These are phyloP conservation scores for Shinisaurus crocodilurus DNA, from an alignment of 2,113 vertebrate species.

Conservation along the genomic window DNA sequence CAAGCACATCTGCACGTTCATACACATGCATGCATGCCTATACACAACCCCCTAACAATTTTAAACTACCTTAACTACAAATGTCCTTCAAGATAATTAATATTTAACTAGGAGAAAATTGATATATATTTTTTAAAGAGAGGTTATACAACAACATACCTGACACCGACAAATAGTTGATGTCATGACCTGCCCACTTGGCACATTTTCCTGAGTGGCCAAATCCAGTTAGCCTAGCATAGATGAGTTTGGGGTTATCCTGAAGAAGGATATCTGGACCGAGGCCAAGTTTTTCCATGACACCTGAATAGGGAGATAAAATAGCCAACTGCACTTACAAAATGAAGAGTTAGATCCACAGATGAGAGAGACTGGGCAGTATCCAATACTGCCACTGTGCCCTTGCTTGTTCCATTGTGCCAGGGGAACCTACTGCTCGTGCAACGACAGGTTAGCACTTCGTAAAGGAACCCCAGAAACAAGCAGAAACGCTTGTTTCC, in stretches of 20 bases:
- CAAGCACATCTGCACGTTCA: background rate
- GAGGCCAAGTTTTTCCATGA: constrained; percentile 95
- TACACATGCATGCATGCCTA: background rate
- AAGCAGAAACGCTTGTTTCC: too few species aligned
- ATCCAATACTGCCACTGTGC: too few species aligned
- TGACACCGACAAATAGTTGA: constrained; percentile 94
- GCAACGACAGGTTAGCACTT: too few species aligned
- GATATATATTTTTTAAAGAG: background rate
- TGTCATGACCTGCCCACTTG: constrained; percentile 90
- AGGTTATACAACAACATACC: constrained; percentile 76
- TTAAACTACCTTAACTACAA: background rate
- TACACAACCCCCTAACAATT: background rate
- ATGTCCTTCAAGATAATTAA: background rate
- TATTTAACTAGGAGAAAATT: background rate
- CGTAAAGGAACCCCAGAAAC: too few species aligned
- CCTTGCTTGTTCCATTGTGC: too few species aligned
- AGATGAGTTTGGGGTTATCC: constrained; percentile 91
- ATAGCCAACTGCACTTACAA: background rate
- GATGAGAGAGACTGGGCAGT: background rate
- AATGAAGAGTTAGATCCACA: background rate
- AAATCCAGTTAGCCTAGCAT: constrained; percentile 92
- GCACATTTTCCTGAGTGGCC: constrained; percentile 87
- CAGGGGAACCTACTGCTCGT: too few species aligned
- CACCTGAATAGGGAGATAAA: constrained; percentile 78
- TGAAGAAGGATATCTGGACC: constrained; percentile 83